Evolutionary conservation across 1,140 invertebrate species (phyloP).

Genomic region (Battus philenor): DNA sequence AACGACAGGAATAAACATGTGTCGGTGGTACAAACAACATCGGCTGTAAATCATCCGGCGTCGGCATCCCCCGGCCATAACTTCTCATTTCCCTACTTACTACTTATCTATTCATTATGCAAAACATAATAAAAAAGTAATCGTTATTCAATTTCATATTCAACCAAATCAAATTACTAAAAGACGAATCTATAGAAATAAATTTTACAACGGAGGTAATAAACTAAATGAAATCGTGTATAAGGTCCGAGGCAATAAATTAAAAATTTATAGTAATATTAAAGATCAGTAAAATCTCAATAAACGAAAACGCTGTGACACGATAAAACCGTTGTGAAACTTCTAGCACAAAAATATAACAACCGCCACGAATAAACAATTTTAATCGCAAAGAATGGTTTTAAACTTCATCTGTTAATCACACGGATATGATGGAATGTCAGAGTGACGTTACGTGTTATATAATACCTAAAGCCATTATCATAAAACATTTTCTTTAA

Average conservation of each 20-base stretch:
- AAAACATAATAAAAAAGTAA: conserved; percentile 51
- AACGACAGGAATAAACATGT: background rate
- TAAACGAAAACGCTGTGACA: conserved; percentile 42
- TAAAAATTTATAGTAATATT: conserved; percentile 64
- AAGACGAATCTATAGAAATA: conserved; percentile 45
- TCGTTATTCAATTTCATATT: conserved; percentile 55
- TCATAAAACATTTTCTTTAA: conserved; percentile 11
- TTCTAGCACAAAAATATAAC: conserved; percentile 22
- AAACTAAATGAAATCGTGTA: conserved; percentile 62
- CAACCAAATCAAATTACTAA: conserved; percentile 58
- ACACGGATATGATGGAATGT: background rate
- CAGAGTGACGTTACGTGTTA: background rate
- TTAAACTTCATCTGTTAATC: background rate
- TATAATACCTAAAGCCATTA: conserved; percentile 13
- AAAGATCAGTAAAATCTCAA: conserved; percentile 63
- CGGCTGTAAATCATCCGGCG: conserved; percentile 22
- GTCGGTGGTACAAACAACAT: conserved; percentile 22
- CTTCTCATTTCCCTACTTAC: conserved; percentile 26
- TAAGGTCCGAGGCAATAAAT: conserved; percentile 58
- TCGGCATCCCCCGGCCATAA: conserved; percentile 17
- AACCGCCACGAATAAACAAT: conserved; percentile 16
- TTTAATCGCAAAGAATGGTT: background rate
- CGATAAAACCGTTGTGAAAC: conserved; percentile 41
- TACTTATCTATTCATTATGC: conserved; percentile 44
- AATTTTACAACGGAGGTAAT: conserved; percentile 49